Base-by-base conservation (phyloP, 1,140 invertebrate species). In the Neotoxoptera formosana region DNA sequence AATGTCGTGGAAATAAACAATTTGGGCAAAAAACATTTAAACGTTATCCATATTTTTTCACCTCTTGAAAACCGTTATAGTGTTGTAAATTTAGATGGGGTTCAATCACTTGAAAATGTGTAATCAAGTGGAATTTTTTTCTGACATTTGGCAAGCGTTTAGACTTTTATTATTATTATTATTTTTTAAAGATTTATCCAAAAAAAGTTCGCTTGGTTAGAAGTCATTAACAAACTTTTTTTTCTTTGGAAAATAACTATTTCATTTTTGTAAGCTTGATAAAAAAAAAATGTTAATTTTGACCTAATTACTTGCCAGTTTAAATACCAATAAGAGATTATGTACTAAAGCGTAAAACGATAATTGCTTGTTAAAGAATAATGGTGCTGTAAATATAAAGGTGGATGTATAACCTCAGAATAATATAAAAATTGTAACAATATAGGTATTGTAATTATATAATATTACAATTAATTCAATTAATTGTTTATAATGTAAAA, bases 211-310 rank as follows among this genome's bases (percentile, higher is more conserved):
- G 4, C 20, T 86, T 34, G 34, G 53, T 41, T n/a, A 25, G 14
- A 93, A 83, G n/a, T 86, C 47, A 84, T 86, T 93, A 51, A 86
- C 48, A 84, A 93, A 93, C 48, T 86, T 93, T 84, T 84, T 86
- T 90, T 60, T 30, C 41, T 23, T 25, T 60, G 4, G 8, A 30
- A 67, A 67, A 90, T n/a, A 67, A 67, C 53, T 67, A 20, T 67
- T 67, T 90, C 21, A 60, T 90, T 90, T 90, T 41, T 8, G 11
- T 60, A 41, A 90, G 11, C 7, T 67, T 21, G 21, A 56, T 89
- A 41, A 36, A 53, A 88, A 51, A 48, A 87, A 87, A 21, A 87
- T 48, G n/a, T 51, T 89, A 56, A 25, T 56, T 89, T 89, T 53
- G n/a, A 89, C 87, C n/a, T 89, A 89, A 89, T 53, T 89, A 89